These are phyloP conservation scores for Andrena chrysosceles DNA, from an alignment of 2,888 invertebrate genomes.

Conservation along the genomic window DNA sequence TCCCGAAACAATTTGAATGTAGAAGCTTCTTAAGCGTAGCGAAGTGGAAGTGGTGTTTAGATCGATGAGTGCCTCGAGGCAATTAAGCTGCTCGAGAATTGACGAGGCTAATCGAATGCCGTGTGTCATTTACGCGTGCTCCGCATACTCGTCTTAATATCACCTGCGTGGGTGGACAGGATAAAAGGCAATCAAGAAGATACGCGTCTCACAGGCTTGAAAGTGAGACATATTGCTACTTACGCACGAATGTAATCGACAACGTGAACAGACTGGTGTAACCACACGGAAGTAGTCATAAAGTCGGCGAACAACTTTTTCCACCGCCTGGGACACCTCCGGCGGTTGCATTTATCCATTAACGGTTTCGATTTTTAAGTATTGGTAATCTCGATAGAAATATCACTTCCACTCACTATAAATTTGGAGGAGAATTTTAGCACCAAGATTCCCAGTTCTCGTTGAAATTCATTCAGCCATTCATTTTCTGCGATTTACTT, in stretches of 20 bases:
- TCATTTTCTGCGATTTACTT: no score
- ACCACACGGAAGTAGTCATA: conserved; percentile 44
- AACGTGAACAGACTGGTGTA: conserved; percentile 36
- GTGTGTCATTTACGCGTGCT: conserved; percentile 16
- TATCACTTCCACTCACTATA: no score
- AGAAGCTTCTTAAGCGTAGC: no score
- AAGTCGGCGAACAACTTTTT: conserved; percentile 56
- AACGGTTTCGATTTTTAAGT: background rate
- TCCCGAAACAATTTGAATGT: no score
- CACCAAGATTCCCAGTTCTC: no score
- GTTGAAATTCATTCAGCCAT: no score
- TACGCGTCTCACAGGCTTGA: conserved; percentile 55
- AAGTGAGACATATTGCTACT: conserved; percentile 68
- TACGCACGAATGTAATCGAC: conserved; percentile 44
- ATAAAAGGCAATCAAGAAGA: conserved; percentile 68
- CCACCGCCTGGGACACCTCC: background rate
- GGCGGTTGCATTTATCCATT: background rate
- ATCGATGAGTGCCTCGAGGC: background rate
- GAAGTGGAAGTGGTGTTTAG: background rate
- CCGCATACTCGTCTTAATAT: conserved; percentile 64
- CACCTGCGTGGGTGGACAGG: conserved; percentile 65
- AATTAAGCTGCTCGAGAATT: background rate
- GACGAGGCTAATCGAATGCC: conserved; percentile 13
- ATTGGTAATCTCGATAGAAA: no score
- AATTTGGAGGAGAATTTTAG: no score